phyloP scores from a whole-genome alignment of 2,797 vertebrate species.

The Amphiprion clarkii region DNA sequence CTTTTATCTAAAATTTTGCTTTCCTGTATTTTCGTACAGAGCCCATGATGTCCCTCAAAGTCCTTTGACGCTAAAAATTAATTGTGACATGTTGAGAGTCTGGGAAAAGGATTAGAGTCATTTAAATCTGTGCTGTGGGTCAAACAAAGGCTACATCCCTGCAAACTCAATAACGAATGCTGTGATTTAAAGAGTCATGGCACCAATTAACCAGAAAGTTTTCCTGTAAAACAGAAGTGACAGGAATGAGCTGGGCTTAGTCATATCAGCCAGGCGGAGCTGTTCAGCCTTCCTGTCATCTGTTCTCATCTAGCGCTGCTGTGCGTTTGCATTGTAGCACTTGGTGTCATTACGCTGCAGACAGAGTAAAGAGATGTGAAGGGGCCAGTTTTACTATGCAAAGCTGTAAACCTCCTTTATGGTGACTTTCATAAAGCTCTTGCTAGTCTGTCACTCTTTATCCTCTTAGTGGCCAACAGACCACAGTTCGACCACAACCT shows the following conservation, averaged over 20 bases:
- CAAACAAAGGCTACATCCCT: constrained; percentile 52
- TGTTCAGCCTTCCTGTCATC: constrained; percentile 34
- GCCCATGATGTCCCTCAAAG: neutral
- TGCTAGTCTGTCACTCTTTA: constrained; percentile 73
- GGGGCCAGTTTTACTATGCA: constrained; percentile 69
- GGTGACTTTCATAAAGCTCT: constrained; percentile 72
- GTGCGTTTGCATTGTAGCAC: constrained; percentile 28
- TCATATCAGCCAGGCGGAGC: constrained; percentile 20
- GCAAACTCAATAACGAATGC: constrained; percentile 39
- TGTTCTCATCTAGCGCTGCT: constrained; percentile 35
- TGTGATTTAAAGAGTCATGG: constrained; percentile 50
- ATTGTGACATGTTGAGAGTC: constrained; percentile 27
- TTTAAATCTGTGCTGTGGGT: constrained; percentile 45
- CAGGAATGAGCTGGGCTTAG: constrained; percentile 47
- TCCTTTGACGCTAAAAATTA: constrained; percentile 13
- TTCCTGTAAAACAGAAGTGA: constrained; percentile 57
- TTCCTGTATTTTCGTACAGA: neutral
- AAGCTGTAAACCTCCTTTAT: constrained; percentile 78
- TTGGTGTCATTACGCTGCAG: constrained; percentile 47
- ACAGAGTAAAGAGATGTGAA: constrained; percentile 55
- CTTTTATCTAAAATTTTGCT: constrained; percentile 1
- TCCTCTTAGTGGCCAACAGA: constrained; percentile 70
- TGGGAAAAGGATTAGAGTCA: constrained; percentile 21
- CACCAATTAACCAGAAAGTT: constrained; percentile 56
- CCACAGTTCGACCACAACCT: constrained; percentile 62